These are phyloP conservation scores for Diaperis boleti DNA, from an alignment of 2,888 invertebrate genomes.

Conservation along the genomic window DNA sequence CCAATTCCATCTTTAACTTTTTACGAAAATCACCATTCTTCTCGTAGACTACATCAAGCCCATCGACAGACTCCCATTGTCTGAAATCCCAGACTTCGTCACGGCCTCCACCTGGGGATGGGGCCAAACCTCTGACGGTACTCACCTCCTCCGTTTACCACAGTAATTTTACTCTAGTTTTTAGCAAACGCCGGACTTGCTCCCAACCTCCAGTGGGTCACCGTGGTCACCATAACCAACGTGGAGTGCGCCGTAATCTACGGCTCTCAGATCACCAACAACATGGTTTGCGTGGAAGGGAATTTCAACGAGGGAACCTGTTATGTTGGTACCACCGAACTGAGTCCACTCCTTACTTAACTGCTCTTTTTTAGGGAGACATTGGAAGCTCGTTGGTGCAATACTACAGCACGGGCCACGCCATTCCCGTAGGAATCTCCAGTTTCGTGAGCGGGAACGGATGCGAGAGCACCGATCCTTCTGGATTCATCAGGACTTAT, in stretches of 20 bases:
- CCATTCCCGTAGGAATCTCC: conserved; percentile 9
- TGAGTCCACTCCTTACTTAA: not conserved
- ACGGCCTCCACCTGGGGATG: conserved; percentile 6
- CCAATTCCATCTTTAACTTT: not conserved
- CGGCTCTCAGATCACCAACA: conserved; percentile 9
- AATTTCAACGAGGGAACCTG: conserved; percentile 28
- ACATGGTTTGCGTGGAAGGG: conserved; percentile 28
- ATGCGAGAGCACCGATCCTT: conserved; percentile 27
- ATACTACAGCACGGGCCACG: conserved; percentile 13
- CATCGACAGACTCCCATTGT: not conserved
- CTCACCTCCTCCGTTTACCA: not conserved
- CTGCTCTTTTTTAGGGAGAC: conserved; percentile 11
- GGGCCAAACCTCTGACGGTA: conserved; percentile 28
- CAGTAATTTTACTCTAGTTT: not conserved
- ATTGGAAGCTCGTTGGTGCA: conserved; percentile 23
- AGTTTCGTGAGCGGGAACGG: conserved; percentile 29
- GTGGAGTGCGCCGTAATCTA: conserved; percentile 8
- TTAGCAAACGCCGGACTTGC: conserved; percentile 11
- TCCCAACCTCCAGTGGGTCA: not conserved
- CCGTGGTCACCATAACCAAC: conserved; percentile 3
- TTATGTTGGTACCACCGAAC: not conserved
- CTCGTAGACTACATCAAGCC: conserved; percentile 21
- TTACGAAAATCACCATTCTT: not conserved
- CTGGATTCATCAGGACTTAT: conserved; percentile 14
- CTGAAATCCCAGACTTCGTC: not conserved